A percentile compares a stretch with the other conserved stretches of the same genome.
Evolutionary conservation across 1,140 invertebrate species (phyloP).

Genomic region (Aplysia californica): DNA sequence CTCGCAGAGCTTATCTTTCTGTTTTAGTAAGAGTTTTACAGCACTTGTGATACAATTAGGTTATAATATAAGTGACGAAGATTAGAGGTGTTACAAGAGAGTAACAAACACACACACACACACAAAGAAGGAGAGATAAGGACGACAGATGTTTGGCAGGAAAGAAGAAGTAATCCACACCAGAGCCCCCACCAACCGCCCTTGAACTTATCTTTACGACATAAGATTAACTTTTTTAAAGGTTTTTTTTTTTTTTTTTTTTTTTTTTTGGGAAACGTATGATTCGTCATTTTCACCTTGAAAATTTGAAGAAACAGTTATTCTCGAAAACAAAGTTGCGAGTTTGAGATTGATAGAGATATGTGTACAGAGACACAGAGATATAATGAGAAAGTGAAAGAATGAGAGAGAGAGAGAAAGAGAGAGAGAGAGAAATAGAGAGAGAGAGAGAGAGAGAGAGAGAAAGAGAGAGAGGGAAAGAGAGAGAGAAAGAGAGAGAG

Average conservation of each 20-base stretch:
- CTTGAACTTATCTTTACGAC: too few relatives aligned
- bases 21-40: too few relatives aligned
- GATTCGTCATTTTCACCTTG: not conserved
- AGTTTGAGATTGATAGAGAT: not conserved
- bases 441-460: conserved; percentile 24
- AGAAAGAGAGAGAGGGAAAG: conserved; percentile 24
- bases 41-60: too few relatives aligned
- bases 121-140: too few relatives aligned
- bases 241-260: conserved; percentile 10
- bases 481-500: conserved; percentile 11
- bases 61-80: too few relatives aligned
- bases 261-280: not conserved
- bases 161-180: too few relatives aligned
- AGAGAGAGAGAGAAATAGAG: conserved; percentile 14
- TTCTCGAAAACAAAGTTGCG: not conserved
- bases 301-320: not conserved
- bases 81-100: too few relatives aligned
- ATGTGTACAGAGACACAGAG: not conserved
- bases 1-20: too few relatives aligned
- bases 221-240: not conserved
- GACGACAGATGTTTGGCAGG: too few relatives aligned
- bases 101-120: too few relatives aligned
- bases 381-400: not conserved
- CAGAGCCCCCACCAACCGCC: too few relatives aligned
- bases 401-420: not conserved